Evolutionary conservation across 1,140 invertebrate species (phyloP), one percentile per base, ranked within the genome.

Genomic region (Panagrolaimus sp.): DNA sequence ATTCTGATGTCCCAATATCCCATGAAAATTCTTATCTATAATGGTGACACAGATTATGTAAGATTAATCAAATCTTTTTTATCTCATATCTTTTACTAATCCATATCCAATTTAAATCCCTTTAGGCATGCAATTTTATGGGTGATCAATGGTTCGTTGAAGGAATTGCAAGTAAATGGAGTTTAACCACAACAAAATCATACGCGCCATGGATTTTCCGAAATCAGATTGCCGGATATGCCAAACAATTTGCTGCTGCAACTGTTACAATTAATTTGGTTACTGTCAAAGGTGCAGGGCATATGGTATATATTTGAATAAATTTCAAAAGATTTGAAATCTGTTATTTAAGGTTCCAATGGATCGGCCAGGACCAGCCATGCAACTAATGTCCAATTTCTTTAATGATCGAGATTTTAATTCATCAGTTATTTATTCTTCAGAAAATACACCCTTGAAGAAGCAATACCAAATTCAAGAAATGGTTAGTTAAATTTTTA

Each of bases 41-140:
- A 87, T 76, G 86, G 86, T 6, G 86, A 87, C 77, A 79, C 85
- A 12, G 86, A 87, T 72, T 85, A 86, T 84, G 85, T 85, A 21
- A n/a, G 52, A 26, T 45, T 38, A n/a, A 64, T 17, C 28, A 24
- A 26, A 63, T 28, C 52, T 24, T 10, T 12, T n/a, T 10, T 1
- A 24, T 21, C 7, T 55, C n/a, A 28, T 1, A 1, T 46, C n/a
- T 46, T 9, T 46, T 46, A n/a, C 45, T 46, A 10, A 46, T 46
- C 45, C 9, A 46, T 46, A 46, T 46, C n/a, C n/a, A n/a, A 46
- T 58, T 58, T 38, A 7, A 38, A 38, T 7, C 2, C 32, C 2
- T 38, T 58, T 24, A 58, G 52, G 52, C 52, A 0, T 87, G 86
- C 75, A 86, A 87, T 71, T 87, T 86, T 70, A 76, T 87, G 3